Conservation (phyloP, 2,797 vertebrate genomes). For the Microctenopoma steveboyesi region DNA sequence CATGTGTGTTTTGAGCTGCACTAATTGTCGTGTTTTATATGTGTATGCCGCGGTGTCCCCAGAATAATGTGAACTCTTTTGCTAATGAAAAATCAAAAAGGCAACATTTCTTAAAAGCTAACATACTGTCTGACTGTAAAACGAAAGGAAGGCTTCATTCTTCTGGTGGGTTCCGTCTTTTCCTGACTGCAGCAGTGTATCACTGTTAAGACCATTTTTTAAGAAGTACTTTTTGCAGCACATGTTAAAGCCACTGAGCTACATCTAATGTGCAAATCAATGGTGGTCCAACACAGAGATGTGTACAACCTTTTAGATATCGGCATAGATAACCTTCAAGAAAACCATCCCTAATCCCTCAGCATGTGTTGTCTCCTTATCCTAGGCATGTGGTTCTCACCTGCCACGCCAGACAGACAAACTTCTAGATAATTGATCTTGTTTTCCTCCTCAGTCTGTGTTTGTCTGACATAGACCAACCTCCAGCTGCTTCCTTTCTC, state of each 20-base stretch:
- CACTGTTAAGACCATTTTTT: conserved; percentile 39
- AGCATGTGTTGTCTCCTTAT: conserved; percentile 63
- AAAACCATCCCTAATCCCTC: conserved; percentile 59
- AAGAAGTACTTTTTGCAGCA: conserved; percentile 48
- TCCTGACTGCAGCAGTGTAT: conserved; percentile 49
- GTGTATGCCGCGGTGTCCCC: background rate
- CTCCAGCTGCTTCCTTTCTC: conserved; percentile 45
- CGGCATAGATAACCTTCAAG: conserved; percentile 68
- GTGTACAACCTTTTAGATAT: conserved; percentile 61
- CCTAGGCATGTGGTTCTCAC: conserved; percentile 60
- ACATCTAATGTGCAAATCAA: conserved; percentile 62
- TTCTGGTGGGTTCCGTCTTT: conserved; percentile 30
- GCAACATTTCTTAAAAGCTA: background rate
- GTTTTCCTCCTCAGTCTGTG: conserved; percentile 54
- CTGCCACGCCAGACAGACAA: conserved; percentile 64
- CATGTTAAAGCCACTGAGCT: conserved; percentile 53
- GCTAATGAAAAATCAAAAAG: conserved; percentile 2
- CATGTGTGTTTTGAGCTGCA: background rate
- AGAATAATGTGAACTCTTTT: background rate
- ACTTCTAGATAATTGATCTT: conserved; percentile 69
- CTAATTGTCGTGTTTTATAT: background rate
- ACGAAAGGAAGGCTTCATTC: background rate
- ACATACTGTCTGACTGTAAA: background rate
- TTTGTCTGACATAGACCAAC: conserved; percentile 53
- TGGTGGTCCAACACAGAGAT: conserved; percentile 48